These are phyloP conservation scores for Melanotaenia trifasciata DNA, from an alignment of 2,797 vertebrate species.

Conservation along the genomic window DNA sequence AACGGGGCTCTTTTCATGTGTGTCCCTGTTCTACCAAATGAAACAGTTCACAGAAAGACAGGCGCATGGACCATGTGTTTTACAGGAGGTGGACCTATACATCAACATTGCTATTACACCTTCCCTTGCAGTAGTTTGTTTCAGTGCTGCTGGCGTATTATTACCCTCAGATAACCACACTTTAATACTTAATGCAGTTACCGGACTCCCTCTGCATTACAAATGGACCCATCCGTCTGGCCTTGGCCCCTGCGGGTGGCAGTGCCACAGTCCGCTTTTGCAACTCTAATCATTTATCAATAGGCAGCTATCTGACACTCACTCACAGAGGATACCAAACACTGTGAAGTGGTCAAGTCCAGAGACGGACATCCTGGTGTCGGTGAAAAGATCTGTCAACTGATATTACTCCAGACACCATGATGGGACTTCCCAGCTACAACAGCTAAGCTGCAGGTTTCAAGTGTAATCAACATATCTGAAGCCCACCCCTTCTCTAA, in stretches of 20 bases:
- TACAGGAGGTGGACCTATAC: conserved; percentile 29
- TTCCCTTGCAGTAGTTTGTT: conserved; percentile 55
- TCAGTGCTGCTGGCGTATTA: conserved; percentile 66
- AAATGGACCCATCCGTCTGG: conserved; percentile 78
- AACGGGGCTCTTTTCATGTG: conserved; percentile 16
- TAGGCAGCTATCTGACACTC: conserved; percentile 73
- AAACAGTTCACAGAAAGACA: conserved; percentile 45
- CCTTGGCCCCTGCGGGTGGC: conserved; percentile 67
- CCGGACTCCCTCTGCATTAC: conserved; percentile 77
- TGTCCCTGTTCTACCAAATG: conserved; percentile 21
- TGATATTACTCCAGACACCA: conserved; percentile 67
- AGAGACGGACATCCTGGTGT: conserved; percentile 76
- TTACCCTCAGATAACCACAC: conserved; percentile 80
- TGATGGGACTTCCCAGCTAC: conserved; percentile 35
- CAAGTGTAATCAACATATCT: conserved; percentile 16
- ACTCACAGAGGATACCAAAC: conserved; percentile 62
- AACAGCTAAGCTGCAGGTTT: conserved; percentile 62
- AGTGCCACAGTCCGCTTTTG: conserved; percentile 60
- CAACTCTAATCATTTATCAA: conserved; percentile 79
- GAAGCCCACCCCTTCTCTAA: neutral
- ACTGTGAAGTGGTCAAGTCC: conserved; percentile 70
- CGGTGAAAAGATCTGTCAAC: conserved; percentile 68
- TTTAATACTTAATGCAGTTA: conserved; percentile 84
- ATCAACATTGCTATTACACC: conserved; percentile 62
- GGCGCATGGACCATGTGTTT: conserved; percentile 24